A percentile compares a stretch with the other conserved stretches of the same genome.
Evolutionary conservation across 2,888 invertebrate species (phyloP).

Genomic region (Apeira syringaria): DNA sequence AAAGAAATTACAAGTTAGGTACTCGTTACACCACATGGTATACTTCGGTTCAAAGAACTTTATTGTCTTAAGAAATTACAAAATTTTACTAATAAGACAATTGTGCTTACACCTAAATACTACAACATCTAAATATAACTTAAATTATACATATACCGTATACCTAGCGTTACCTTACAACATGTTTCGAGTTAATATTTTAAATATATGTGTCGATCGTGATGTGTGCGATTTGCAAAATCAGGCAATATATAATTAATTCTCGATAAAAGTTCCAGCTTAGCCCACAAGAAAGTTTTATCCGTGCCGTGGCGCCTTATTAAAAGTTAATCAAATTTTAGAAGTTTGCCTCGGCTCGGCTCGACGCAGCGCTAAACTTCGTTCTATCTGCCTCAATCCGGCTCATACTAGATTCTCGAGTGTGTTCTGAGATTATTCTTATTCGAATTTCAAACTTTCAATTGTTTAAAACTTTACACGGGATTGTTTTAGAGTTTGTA

Average conservation of each 20-base stretch:
- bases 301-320: conserved; percentile 43
- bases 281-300: conserved; percentile 33
- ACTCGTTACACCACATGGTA: too few relatives aligned
- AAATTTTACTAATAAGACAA: neutral
- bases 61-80: too few relatives aligned
- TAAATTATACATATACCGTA: too few relatives aligned
- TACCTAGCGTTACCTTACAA: too few relatives aligned
- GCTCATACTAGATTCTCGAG: conserved; percentile 20
- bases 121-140: too few relatives aligned
- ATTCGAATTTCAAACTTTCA: conserved; percentile 29
- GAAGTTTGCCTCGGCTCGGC: conserved; percentile 34
- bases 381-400: conserved; percentile 12
- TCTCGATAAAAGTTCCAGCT: conserved; percentile 23
- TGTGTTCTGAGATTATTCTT: conserved; percentile 27
- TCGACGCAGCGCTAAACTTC: conserved; percentile 35
- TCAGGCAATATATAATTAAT: conserved; percentile 27
- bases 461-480: conserved; percentile 20
- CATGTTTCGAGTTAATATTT: too few relatives aligned
- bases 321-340: conserved; percentile 55
- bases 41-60: too few relatives aligned
- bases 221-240: too few relatives aligned
- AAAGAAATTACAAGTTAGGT: too few relatives aligned
- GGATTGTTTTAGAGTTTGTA: neutral
- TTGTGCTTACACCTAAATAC: too few relatives aligned
- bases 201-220: too few relatives aligned